Base-by-base conservation (phyloP, 2,888 invertebrate genomes). In the Patella caerulea region DNA sequence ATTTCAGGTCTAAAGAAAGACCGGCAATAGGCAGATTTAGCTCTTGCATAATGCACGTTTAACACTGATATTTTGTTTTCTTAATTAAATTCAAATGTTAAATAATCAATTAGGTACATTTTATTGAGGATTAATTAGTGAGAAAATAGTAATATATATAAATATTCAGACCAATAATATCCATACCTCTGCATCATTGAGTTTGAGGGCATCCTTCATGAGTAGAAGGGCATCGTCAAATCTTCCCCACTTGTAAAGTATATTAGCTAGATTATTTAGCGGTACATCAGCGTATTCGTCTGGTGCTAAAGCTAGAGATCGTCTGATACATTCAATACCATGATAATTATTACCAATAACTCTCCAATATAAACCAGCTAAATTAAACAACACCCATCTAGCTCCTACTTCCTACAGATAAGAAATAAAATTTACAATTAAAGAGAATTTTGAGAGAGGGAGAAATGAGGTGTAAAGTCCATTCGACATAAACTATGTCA, bases 361-460 rank as follows among this genome's bases (percentile, higher is more conserved):
- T 12, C 96, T 93, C 96, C 96, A 96, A 90, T 96, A 96, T 24
- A 96, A 91, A 0, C 95, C 95, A 0, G 96, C 95, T 69, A 96
- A 89, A 15, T 95, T 95, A 85, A 94, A 94, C 29, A 95, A 90
- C 11, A 95, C 92, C 96, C 96, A 96, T 81, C 93, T 93, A 0
- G 96, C 95, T 0, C 95, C 95, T 74, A 94, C 92, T 91, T 94
- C 94, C 95, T 96, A 91, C 4, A 83, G 82, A 24, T 24, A 24
- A 65, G 7, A 45, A 45, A 45, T 45, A 45, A 7, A 9, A 45
- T 45, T 45, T 45, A 45, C 45, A 45, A 45, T 45, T 4, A 45
- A 45, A 45, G 5, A 34, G 4, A 34, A 34, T 34, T 29, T 2
- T 2, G 2, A 3, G 34, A 34, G 34, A 34, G 34, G 5, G 5